Conservation (phyloP, 2,888 invertebrate species). For the Xanthia icteritia region DNA sequence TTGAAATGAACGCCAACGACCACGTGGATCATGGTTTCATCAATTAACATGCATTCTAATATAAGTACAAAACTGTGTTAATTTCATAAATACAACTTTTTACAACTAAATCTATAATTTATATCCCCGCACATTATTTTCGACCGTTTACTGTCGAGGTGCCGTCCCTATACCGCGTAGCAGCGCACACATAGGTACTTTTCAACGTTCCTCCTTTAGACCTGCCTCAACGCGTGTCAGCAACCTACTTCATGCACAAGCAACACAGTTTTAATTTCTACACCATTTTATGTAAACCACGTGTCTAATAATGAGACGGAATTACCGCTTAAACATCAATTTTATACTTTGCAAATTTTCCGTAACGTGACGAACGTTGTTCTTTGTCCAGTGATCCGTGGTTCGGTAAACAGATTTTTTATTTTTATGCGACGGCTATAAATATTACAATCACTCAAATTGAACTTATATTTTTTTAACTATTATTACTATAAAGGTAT, state of each 20-base stretch:
- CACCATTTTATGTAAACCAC: constrained; percentile 31
- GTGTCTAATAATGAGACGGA: constrained; percentile 19
- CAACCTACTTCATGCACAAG: constrained; percentile 1
- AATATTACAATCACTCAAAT: too few species aligned
- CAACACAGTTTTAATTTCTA: constrained; percentile 5
- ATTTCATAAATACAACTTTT: too few species aligned
- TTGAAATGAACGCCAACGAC: too few species aligned
- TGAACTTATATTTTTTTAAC: too few species aligned
- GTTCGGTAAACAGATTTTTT: neutral
- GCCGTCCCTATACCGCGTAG: constrained; percentile 23
- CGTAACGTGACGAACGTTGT: neutral
- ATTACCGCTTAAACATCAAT: neutral
- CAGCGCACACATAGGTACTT: constrained; percentile 41
- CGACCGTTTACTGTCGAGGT: neutral
- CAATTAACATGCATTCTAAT: too few species aligned
- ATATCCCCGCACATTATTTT: constrained; percentile 14
- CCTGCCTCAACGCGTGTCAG: constrained; percentile 69
- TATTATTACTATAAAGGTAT: too few species aligned
- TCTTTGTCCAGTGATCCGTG: constrained; percentile 8
- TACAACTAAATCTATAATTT: constrained; percentile 4
- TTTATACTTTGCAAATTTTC: constrained; percentile 41
- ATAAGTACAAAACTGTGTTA: neutral
- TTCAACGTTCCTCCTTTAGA: constrained; percentile 61
- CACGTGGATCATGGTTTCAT: neutral
- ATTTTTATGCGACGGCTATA: neutral